Conservation (phyloP, 2,888 invertebrate species). For the Drosophila infuscata region DNA sequence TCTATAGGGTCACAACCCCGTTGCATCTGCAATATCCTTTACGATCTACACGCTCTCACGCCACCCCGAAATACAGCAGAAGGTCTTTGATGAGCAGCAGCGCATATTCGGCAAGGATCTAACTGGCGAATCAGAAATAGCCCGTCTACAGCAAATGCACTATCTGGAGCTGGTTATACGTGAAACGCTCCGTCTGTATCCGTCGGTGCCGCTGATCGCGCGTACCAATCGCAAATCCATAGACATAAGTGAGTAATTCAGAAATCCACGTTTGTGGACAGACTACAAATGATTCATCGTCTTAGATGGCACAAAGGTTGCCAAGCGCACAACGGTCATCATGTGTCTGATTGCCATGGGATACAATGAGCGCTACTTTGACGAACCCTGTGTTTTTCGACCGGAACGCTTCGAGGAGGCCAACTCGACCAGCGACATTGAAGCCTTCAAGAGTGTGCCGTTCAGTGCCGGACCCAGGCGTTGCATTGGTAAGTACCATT, state of each 20-base stretch:
- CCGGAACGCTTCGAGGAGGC: slow-evolving; percentile 84
- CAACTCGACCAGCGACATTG: slow-evolving; percentile 49
- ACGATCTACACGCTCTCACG: slow-evolving; percentile 86
- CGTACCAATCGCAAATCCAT: slow-evolving; percentile 76
- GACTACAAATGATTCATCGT: not conserved
- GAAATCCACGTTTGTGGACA: not conserved
- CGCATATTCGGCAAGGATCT: slow-evolving; percentile 84
- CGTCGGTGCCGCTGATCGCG: slow-evolving; percentile 80
- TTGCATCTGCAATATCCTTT: slow-evolving; percentile 86
- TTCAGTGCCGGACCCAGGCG: slow-evolving; percentile 89
- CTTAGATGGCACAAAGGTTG: slow-evolving; percentile 78
- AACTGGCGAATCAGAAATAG: slow-evolving; percentile 36
- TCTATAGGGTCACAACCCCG: slow-evolving; percentile 87
- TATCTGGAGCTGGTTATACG: slow-evolving; percentile 79
- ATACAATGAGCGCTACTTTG: slow-evolving; percentile 80
- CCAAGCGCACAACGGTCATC: slow-evolving; percentile 79
- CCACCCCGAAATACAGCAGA: slow-evolving; percentile 86
- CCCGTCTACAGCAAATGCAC: slow-evolving; percentile 63
- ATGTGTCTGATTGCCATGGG: slow-evolving; percentile 81
- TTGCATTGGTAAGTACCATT: slow-evolving; percentile 81
- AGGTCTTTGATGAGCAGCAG: slow-evolving; percentile 85
- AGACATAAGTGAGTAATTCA: slow-evolving; percentile 74
- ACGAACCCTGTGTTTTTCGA: slow-evolving; percentile 73
- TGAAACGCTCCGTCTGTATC: slow-evolving; percentile 77
- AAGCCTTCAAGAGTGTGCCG: slow-evolving; percentile 86